Conservation (phyloP, 2,888 invertebrate genomes). For the Pristionchus mayeri region DNA sequence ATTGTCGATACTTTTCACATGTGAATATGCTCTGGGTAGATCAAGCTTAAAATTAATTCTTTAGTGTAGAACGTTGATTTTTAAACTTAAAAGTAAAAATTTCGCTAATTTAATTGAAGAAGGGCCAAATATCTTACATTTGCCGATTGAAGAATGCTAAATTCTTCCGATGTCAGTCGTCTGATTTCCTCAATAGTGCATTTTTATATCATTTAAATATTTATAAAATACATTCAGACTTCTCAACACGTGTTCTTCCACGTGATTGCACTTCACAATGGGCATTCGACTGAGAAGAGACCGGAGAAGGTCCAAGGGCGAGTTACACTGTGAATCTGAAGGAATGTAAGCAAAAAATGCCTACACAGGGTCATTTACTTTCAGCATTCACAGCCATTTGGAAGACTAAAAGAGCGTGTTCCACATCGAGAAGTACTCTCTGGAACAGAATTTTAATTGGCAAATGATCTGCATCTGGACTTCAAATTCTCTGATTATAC, state of each 20-base stretch:
- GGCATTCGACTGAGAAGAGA: neutral
- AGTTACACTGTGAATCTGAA: neutral
- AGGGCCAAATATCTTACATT: neutral
- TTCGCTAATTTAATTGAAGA: too few relatives aligned
- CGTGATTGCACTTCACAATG: neutral
- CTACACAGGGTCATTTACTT: too few relatives aligned
- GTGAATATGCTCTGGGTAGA: neutral
- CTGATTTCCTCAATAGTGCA: conserved; percentile 3
- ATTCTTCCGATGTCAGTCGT: neutral
- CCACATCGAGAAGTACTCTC: neutral
- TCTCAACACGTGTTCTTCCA: neutral
- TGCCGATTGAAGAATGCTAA: neutral
- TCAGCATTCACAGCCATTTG: too few relatives aligned
- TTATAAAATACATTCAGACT: neutral
- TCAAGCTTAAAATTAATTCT: neutral
- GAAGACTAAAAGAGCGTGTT: conserved; percentile 3
- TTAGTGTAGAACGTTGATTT: too few relatives aligned
- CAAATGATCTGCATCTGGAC: too few relatives aligned
- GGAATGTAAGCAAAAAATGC: neutral
- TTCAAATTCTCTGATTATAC: too few relatives aligned
- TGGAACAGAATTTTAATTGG: neutral
- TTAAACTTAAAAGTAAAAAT: too few relatives aligned
- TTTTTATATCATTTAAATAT: too few relatives aligned
- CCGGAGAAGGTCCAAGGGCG: neutral
- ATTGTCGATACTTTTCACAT: neutral